Base-by-base conservation (phyloP, 2,113 vertebrate species). In the Scomber japonicus region DNA sequence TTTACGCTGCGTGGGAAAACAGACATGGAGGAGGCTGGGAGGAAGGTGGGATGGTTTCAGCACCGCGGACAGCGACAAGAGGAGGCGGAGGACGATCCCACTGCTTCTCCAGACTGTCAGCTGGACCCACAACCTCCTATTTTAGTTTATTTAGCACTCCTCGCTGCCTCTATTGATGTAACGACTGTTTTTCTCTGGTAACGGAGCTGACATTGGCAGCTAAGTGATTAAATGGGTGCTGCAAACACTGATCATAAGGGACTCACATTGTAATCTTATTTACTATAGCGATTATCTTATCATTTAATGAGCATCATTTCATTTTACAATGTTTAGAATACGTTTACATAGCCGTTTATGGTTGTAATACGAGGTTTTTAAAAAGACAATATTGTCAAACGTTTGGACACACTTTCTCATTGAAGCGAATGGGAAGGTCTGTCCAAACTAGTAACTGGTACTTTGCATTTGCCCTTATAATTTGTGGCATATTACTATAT, bases 1-100 rank as follows among this genome's bases (percentile, higher is more conserved):
- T 88, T 85, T 70, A 69, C 56, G 64, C 48, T 15, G 71, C 15
- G 44, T 17, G 67, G 65, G 65, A 6, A 35, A 56, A 68, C 74
- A 24, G 85, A 81, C 86, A 91, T 90, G 91, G 91, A 85, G 80
- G 81, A 50, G 57, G 44, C 30, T 17, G 11, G 53, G 45, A 51
- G 61, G 62, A 75, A 62, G 84, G 77, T n/a, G 59, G 67, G 70
- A 31, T 44, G 31, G 10, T 76, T 91, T 95, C 95, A 96, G 95
- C 89, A 96, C 95, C 95, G 86, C 57, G 93, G 95, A 96, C 94
- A 96, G 95, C 94, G 93, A 75, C 83, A 19, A 24, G 3, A 17
- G 44, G 1, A 2, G 14, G 14, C 12, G 12, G 15, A 24, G 4
- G 31, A 50, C 56, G 14, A 19, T 3, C 17, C 5, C 46, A 21